Percentiles rank a stretch among this genome's conserved stretches.
phyloP scores from a whole-genome alignment of 2,797 vertebrate species.

The Otus scops region DNA sequence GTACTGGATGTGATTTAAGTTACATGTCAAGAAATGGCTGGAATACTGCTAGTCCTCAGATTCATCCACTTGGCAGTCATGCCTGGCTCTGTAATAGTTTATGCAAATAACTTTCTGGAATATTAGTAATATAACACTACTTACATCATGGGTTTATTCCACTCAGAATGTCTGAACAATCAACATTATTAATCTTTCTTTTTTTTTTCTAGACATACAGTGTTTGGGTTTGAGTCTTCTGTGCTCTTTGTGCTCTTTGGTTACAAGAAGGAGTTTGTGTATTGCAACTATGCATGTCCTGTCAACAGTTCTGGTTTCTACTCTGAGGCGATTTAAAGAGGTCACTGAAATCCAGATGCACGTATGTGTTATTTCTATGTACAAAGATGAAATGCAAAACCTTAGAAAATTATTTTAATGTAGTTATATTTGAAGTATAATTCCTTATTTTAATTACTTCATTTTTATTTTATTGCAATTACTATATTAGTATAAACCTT shows the following conservation, averaged over 20 bases:
- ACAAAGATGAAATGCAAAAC: neutral
- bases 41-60: neutral
- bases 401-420: neutral
- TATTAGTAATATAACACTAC: neutral
- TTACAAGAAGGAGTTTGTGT: constrained; percentile 87
- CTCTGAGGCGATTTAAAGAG: constrained; percentile 82
- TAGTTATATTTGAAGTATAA: neutral
- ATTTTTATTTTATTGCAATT: neutral
- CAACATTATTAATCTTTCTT: neutral
- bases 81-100: neutral
- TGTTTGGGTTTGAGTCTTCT: constrained; percentile 88
- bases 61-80: neutral
- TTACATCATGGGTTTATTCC: neutral
- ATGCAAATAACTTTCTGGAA: neutral
- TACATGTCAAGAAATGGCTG: neutral
- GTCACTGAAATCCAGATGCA: constrained; percentile 83
- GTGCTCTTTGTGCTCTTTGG: constrained; percentile 78
- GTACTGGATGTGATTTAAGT: neutral
- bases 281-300: constrained; percentile 84
- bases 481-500: neutral
- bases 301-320: constrained; percentile 83
- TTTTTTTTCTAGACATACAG: constrained; percentile 85
- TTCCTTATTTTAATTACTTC: neutral
- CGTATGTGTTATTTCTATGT: constrained; percentile 69
- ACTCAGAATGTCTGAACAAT: neutral